A percentile compares a stretch with the other conserved stretches of the same genome.
Conservation (phyloP, 2,113 vertebrate species). For the Tragelaphus strepsiceros region DNA sequence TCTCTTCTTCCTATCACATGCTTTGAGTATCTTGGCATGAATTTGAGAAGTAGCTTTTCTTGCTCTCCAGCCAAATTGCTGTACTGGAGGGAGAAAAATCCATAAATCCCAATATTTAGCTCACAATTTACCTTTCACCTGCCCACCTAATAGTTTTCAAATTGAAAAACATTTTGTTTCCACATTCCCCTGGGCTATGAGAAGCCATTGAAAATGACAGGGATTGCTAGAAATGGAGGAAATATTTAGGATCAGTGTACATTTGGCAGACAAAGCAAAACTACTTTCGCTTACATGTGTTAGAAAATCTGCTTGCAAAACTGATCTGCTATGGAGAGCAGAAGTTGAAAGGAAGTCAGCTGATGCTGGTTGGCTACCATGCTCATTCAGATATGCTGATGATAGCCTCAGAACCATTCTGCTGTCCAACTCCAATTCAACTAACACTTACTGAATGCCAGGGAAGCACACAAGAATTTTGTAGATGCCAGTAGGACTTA, state of each 20-base stretch:
- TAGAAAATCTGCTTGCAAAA: conserved; percentile 1
- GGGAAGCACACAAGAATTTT: background rate
- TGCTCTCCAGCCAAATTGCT: background rate
- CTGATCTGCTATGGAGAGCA: background rate
- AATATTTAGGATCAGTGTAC: background rate
- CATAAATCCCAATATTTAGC: background rate
- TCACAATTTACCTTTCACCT: conserved; percentile 23
- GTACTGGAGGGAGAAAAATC: background rate
- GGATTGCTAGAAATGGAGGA: background rate
- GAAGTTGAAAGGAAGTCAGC: background rate
- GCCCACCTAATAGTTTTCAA: background rate
- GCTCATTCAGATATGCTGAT: background rate
- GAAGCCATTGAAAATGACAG: conserved; percentile 16
- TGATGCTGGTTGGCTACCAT: background rate
- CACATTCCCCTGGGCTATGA: background rate
- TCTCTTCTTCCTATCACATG: background rate
- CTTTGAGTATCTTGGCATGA: background rate
- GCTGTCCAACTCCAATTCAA: background rate
- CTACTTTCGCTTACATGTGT: background rate
- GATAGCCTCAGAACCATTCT: background rate
- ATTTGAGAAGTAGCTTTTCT: background rate
- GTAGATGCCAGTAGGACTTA: background rate
- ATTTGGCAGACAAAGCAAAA: conserved; percentile 6
- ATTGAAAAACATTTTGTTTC: background rate
- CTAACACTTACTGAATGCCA: background rate